Evolutionary conservation across 2,797 vertebrate species (phyloP).

Genomic region (Steatocranus sp.): DNA sequence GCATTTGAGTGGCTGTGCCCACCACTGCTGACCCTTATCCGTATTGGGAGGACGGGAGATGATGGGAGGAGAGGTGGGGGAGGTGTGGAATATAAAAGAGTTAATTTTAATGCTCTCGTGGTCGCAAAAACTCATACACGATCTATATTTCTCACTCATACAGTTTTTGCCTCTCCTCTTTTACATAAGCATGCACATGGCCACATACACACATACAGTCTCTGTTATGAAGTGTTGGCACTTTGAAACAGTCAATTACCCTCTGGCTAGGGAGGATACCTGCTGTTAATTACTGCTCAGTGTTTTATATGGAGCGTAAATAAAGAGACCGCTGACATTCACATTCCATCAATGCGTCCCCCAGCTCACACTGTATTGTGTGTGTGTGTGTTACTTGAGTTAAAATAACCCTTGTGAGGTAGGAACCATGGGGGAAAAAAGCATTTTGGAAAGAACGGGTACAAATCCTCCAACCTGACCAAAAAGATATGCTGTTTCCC

Average conservation of each 20-base stretch:
- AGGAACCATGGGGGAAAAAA: background rate
- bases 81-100: constrained; percentile 83
- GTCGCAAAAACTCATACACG: constrained; percentile 37
- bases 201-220: constrained; percentile 39
- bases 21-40: constrained; percentile 93
- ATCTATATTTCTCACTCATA: constrained; percentile 40
- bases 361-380: constrained; percentile 81
- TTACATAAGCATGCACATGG: background rate
- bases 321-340: constrained; percentile 99
- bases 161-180: constrained; percentile 25
- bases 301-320: constrained; percentile 98
- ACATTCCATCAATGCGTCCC: constrained; percentile 96
- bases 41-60: constrained; percentile 56
- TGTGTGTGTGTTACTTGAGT: constrained; percentile 43
- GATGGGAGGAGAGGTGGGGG: constrained; percentile 82
- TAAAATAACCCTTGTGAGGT: constrained; percentile 46
- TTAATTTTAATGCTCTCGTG: constrained; percentile 86
- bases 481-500: background rate
- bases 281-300: constrained; percentile 98
- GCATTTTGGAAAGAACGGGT: background rate
- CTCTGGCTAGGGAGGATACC: constrained; percentile 91
- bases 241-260: constrained; percentile 99
- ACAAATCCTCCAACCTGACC: background rate
- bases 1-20: constrained; percentile 89
- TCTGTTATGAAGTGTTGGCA: constrained; percentile 92